A percentile compares a stretch with the other conserved stretches of the same genome.
Evolutionary conservation across 2,888 invertebrate genomes (phyloP).

Genomic region (Lottia scabra): DNA sequence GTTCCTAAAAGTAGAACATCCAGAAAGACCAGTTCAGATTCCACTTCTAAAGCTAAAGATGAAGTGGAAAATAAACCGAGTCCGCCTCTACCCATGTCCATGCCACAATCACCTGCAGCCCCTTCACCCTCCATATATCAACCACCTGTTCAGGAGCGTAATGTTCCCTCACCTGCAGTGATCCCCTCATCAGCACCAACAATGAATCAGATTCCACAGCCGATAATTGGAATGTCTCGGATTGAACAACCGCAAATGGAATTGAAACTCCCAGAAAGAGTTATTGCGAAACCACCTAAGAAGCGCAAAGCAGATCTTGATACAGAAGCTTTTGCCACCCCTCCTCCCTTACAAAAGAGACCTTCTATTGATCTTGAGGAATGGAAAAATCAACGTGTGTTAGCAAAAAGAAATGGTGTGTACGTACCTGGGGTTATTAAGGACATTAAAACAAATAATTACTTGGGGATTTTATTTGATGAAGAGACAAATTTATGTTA

Average conservation of each 20-base stretch:
- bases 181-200: not conserved
- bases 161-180: not conserved
- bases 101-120: not conserved
- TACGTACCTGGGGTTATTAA: conserved; percentile 87
- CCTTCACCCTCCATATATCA: not conserved
- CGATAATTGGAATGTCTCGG: conserved; percentile 8
- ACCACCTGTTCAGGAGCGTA: too few species aligned
- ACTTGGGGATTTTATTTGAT: conserved; percentile 86
- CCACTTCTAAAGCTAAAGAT: not conserved
- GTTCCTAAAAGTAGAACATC: not conserved
- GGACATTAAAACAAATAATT: conserved; percentile 70
- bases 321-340: conserved; percentile 30
- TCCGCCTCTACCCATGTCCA: not conserved
- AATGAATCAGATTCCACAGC: not conserved
- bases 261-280: conserved; percentile 33
- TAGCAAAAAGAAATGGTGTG: conserved; percentile 87
- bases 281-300: conserved; percentile 84
- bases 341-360: conserved; percentile 34
- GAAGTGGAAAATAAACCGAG: not conserved
- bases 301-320: conserved; percentile 78
- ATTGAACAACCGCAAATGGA: conserved; percentile 32
- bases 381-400: conserved; percentile 92
- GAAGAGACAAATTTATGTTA: conserved; percentile 79
- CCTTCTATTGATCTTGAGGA: conserved; percentile 83
- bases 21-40: conserved; percentile 1